Conservation (phyloP, 92 coral and sea anemone genomes). For the Ricordea florida region DNA sequence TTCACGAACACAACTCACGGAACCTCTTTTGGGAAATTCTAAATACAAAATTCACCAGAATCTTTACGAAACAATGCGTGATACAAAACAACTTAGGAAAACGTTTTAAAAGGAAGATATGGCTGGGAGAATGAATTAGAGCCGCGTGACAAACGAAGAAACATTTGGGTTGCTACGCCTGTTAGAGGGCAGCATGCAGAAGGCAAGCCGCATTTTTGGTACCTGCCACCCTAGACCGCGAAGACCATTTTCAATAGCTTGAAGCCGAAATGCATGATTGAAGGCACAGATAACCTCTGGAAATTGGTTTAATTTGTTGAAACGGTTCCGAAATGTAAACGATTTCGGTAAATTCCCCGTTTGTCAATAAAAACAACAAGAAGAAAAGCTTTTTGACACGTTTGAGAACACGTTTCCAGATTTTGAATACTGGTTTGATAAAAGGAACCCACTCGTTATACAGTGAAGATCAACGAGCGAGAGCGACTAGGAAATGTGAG, state of each 20-base stretch:
- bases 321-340: not conserved
- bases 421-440: conserved; percentile 18
- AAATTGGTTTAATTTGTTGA: too few species aligned
- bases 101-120: not conserved
- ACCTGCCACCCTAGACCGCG: conserved; percentile 26
- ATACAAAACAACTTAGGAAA: too few species aligned
- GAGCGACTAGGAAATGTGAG: not conserved
- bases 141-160: not conserved
- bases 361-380: conserved; percentile 21
- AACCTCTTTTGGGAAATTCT: too few species aligned
- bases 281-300: too few species aligned
- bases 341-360: conserved; percentile 2
- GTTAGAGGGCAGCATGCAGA: not conserved
- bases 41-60: too few species aligned
- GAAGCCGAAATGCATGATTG: not conserved
- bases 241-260: not conserved
- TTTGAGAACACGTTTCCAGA: conserved; percentile 33
- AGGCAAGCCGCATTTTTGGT: conserved; percentile 23
- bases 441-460: not conserved
- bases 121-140: not conserved
- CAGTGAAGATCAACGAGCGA: not conserved
- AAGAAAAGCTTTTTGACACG: conserved; percentile 24
- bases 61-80: too few species aligned
- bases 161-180: conserved; percentile 28
- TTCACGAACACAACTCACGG: too few species aligned